Conservation (phyloP, 2,888 invertebrate species). For the Ephialtes manifestator region DNA sequence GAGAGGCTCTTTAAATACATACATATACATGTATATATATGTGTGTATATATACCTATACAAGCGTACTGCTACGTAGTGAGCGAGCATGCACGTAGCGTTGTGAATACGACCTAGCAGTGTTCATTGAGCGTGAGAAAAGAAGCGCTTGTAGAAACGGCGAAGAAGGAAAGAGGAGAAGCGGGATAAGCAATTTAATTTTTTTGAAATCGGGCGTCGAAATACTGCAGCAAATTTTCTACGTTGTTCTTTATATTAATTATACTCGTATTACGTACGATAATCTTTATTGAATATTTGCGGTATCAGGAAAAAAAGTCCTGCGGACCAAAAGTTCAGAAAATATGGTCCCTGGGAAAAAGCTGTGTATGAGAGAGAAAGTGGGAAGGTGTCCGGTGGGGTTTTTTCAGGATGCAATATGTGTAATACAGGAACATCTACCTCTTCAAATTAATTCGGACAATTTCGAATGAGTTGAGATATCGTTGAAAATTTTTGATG, state of each 20-base stretch:
- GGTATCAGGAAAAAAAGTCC: too few species aligned
- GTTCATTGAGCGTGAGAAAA: conserved; percentile 63
- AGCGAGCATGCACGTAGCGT: conserved; percentile 32
- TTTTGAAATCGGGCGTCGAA: background rate
- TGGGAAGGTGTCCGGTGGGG: too few species aligned
- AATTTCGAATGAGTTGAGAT: too few species aligned
- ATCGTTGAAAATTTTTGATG: background rate
- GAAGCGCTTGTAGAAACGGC: conserved; percentile 25
- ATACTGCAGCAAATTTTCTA: background rate
- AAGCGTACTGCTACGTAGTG: background rate
- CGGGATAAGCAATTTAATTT: conserved; percentile 34
- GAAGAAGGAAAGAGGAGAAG: conserved; percentile 39
- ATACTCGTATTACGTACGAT: background rate
- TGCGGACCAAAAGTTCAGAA: too few species aligned
- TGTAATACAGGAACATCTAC: too few species aligned
- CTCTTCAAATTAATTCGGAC: too few species aligned
- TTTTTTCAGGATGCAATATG: too few species aligned
- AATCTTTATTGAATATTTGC: background rate
- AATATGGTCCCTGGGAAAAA: too few species aligned
- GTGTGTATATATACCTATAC: background rate
- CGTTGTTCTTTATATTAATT: background rate
- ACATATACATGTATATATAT: background rate
- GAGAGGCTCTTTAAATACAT: conserved; percentile 52
- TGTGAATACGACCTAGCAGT: conserved; percentile 42
- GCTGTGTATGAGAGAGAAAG: too few species aligned